Percentiles rank a stretch among this genome's conserved stretches.
phyloP scores from a whole-genome alignment of 1,140 invertebrate genomes.

The Chironomus tepperi region DNA sequence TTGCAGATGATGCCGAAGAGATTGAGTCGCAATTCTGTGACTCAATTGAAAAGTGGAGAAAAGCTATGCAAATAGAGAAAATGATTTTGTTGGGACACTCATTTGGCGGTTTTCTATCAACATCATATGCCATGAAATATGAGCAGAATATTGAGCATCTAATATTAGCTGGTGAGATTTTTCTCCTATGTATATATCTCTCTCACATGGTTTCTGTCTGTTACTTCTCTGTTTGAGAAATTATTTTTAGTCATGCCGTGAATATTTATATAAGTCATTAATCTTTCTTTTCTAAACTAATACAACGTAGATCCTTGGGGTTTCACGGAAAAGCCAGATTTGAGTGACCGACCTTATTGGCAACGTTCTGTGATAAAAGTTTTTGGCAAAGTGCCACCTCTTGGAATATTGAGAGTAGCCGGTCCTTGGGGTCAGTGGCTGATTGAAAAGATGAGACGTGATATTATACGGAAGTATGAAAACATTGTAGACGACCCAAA shows the following conservation, averaged over 20 bases:
- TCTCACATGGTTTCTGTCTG: too few species aligned
- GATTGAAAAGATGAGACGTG: not conserved
- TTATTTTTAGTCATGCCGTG: too few species aligned
- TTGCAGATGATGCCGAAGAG: slow-evolving; percentile 55
- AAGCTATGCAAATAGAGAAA: slow-evolving; percentile 65
- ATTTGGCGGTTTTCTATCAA: slow-evolving; percentile 73
- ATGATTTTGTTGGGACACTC: slow-evolving; percentile 79
- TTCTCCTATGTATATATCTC: too few species aligned
- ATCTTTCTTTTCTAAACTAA: too few species aligned
- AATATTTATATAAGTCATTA: too few species aligned
- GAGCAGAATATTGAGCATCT: slow-evolving; percentile 67
- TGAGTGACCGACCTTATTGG: not conserved
- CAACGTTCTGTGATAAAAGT: not conserved
- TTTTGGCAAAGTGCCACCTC: not conserved
- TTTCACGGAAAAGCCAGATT: slow-evolving; percentile 50
- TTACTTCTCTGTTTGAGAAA: too few species aligned
- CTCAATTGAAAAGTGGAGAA: slow-evolving; percentile 76
- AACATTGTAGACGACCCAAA: not conserved
- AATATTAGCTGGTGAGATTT: slow-evolving; percentile 49
- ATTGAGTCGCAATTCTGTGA: slow-evolving; percentile 69
- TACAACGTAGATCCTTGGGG: slow-evolving; percentile 70
- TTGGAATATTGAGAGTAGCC: not conserved
- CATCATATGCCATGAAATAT: slow-evolving; percentile 65
- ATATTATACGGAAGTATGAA: slow-evolving; percentile 4
- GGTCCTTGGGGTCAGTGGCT: not conserved